These are phyloP conservation scores for Pithys albifrons DNA, from an alignment of 2,113 vertebrate species.

Conservation along the genomic window DNA sequence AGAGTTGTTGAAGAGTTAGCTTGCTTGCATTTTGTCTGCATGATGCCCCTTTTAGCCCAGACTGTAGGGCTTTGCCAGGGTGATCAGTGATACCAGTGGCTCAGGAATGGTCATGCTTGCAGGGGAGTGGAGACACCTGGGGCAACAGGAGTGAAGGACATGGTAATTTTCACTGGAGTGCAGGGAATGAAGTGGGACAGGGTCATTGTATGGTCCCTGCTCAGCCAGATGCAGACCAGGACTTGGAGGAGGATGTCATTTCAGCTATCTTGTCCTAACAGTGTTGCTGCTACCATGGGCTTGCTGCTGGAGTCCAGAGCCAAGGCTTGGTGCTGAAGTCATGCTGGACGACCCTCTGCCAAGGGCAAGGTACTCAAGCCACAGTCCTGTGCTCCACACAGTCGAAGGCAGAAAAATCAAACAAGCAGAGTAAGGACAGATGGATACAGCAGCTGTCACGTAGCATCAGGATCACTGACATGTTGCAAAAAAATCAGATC, in stretches of 20 bases:
- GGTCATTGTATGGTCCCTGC: neutral
- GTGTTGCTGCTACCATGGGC: neutral
- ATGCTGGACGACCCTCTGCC: accelerated
- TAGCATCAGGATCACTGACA: neutral
- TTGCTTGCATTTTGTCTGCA: neutral
- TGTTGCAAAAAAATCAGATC: neutral
- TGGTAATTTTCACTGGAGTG: neutral
- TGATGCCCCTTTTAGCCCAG: neutral
- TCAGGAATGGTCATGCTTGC: neutral
- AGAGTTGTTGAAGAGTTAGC: neutral
- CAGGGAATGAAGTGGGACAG: neutral
- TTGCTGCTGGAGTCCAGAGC: neutral
- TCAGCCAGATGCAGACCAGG: neutral
- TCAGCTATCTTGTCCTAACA: neutral
- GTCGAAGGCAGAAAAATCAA: neutral
- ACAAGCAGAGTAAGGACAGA: neutral
- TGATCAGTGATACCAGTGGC: no score
- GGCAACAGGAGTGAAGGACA: neutral
- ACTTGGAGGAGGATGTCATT: neutral
- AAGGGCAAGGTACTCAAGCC: neutral
- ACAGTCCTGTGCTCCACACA: neutral
- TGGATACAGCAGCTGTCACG: neutral
- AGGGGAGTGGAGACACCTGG: neutral
- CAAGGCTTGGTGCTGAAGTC: neutral
- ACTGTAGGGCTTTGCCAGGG: neutral